Evolutionary conservation across 2,113 vertebrate species (phyloP).

Genomic region (Miniopterus natalensis): DNA sequence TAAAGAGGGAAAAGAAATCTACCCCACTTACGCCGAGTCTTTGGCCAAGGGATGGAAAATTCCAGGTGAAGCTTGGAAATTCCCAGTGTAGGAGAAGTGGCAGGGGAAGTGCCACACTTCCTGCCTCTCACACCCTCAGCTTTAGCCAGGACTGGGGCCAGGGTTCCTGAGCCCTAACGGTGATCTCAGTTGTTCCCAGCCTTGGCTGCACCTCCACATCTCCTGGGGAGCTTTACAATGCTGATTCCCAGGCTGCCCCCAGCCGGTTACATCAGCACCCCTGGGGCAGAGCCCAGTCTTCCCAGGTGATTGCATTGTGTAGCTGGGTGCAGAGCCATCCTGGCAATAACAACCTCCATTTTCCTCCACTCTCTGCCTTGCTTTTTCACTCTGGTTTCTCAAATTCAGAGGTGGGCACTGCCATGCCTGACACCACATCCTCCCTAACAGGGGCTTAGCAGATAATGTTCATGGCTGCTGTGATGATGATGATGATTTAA

Average conservation of each 20-base stretch:
- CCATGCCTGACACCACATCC: neutral
- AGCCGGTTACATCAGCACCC: neutral
- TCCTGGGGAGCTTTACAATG: neutral
- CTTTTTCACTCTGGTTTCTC: neutral
- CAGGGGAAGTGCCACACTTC: neutral
- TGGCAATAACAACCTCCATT: neutral
- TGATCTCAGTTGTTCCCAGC: neutral
- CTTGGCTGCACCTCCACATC: neutral
- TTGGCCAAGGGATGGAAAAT: conserved; percentile 69
- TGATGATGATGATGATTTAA: neutral
- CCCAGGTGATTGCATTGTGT: neutral
- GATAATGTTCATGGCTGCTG: neutral
- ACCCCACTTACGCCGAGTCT: neutral
- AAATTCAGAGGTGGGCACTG: neutral
- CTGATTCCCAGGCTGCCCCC: neutral
- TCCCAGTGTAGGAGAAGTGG: neutral
- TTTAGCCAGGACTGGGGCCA: neutral
- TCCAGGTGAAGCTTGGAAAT: conserved; percentile 66
- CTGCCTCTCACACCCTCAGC: neutral
- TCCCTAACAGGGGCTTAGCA: neutral
- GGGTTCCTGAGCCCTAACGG: neutral
- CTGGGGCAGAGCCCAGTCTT: neutral
- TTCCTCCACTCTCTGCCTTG: neutral
- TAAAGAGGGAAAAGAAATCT: neutral
- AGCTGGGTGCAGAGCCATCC: neutral